Conservation (phyloP, 2,113 vertebrate species). For the Lathamus discolor region DNA sequence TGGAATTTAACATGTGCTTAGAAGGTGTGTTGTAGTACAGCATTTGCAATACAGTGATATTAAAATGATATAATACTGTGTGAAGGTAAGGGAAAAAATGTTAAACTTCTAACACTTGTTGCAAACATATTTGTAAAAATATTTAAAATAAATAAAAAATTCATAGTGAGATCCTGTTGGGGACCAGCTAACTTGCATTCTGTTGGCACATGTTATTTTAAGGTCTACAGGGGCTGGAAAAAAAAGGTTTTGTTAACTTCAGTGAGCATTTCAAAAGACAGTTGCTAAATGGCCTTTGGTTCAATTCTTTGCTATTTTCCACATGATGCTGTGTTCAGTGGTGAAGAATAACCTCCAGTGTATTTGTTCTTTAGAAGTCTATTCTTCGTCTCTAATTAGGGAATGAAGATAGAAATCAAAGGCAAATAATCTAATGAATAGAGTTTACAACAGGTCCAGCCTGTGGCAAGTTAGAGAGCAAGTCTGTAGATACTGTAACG, state of each 20-base stretch:
- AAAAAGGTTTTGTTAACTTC: neutral
- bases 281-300: neutral
- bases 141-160: neutral
- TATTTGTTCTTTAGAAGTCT: neutral
- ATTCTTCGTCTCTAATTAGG: neutral
- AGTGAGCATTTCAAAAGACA: neutral
- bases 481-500: neutral
- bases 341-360: neutral
- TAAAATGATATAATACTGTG: neutral
- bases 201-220: neutral
- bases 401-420: neutral
- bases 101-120: neutral
- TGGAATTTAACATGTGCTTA: neutral
- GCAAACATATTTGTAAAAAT: neutral
- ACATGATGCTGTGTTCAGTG: neutral
- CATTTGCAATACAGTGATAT: neutral
- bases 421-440: neutral
- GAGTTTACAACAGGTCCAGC: neutral
- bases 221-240: neutral
- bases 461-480: neutral
- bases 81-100: neutral
- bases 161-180: neutral
- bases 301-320: neutral
- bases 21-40: neutral
- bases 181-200: slow-evolving; percentile 43